These are phyloP conservation scores for Sesamia inferens DNA, from an alignment of 2,888 invertebrate genomes.

Conservation along the genomic window DNA sequence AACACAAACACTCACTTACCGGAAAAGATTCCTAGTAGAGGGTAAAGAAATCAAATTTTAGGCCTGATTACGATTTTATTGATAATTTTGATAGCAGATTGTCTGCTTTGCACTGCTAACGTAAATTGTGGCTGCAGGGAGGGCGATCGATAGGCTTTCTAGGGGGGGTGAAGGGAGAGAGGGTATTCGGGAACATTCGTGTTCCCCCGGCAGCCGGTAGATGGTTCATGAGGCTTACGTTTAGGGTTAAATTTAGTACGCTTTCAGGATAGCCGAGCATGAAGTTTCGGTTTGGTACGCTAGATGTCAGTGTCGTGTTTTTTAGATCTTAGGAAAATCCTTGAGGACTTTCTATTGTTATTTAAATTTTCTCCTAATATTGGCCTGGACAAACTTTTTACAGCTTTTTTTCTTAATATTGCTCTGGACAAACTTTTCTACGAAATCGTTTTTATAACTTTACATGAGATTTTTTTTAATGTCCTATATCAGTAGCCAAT, in stretches of 20 bases:
- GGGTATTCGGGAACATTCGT: constrained; percentile 66
- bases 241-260: constrained; percentile 61
- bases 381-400: neutral
- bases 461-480: neutral
- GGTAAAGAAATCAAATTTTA: constrained; percentile 69
- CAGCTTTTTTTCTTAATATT: too few species aligned
- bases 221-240: constrained; percentile 75
- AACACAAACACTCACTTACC: constrained; percentile 75
- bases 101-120: constrained; percentile 80
- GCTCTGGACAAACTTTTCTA: neutral
- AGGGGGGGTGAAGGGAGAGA: constrained; percentile 64
- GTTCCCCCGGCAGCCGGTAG: constrained; percentile 79
- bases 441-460: neutral
- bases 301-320: constrained; percentile 56
- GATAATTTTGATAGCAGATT: constrained; percentile 74
- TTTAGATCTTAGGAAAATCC: neutral
- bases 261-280: constrained; percentile 50
- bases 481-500: neutral
- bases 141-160: constrained; percentile 83
- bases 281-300: constrained; percentile 48
- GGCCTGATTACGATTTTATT: constrained; percentile 75
- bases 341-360: too few species aligned
- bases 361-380: neutral
- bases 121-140: constrained; percentile 78
- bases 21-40: constrained; percentile 45